Evolutionary conservation across 1,140 invertebrate genomes (phyloP).

Genomic region (Papilio glaucus): DNA sequence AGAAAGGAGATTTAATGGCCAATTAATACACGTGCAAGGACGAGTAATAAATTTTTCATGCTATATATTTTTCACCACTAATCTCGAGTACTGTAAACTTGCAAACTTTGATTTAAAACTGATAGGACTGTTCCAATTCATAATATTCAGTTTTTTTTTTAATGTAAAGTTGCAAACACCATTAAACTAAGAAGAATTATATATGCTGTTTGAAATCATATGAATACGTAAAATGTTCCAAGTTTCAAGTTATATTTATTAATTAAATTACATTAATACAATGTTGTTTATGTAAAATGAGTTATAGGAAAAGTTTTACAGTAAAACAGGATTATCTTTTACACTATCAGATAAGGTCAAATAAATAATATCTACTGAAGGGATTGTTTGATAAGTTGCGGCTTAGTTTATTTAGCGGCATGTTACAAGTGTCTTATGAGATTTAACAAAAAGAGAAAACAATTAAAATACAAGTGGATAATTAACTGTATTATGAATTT

Average conservation of each 20-base stretch:
- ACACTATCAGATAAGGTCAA: neutral
- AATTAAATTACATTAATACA: neutral
- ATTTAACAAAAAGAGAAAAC: too few relatives aligned
- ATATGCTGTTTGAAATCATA: neutral
- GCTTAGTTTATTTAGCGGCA: too few relatives aligned
- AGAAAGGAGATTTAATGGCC: constrained; percentile 32
- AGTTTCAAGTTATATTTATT: neutral
- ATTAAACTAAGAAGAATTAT: neutral
- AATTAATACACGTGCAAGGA: constrained; percentile 36
- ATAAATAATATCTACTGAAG: neutral
- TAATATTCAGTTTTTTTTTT: neutral
- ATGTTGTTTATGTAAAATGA: too few relatives aligned
- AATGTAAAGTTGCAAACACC: neutral
- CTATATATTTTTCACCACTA: constrained; percentile 2
- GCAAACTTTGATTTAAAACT: neutral
- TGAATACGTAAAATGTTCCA: neutral
- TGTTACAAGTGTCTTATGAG: too few relatives aligned
- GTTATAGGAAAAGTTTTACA: neutral
- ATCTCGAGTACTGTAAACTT: neutral
- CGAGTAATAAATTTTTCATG: constrained; percentile 21
- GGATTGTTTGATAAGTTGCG: too few relatives aligned
- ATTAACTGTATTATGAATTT: too few relatives aligned
- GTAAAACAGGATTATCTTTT: neutral
- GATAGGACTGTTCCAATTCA: neutral
- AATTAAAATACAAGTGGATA: too few relatives aligned